These are phyloP conservation scores for Glomeris maerens DNA, from an alignment of 1,140 invertebrate species.

Conservation along the genomic window DNA sequence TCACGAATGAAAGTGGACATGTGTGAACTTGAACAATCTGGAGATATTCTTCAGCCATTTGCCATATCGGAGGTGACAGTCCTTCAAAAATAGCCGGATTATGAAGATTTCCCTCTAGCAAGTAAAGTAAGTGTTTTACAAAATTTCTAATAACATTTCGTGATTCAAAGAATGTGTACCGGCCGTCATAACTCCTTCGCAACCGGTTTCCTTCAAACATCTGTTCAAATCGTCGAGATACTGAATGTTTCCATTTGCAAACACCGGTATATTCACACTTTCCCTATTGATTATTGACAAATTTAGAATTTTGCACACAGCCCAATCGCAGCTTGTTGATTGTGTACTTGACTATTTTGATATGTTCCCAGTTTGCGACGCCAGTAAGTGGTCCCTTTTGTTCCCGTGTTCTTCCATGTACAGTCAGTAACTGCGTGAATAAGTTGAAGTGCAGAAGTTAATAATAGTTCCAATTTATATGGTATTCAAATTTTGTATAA, in stretches of 20 bases:
- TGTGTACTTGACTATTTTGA: constrained; percentile 72
- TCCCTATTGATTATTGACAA: constrained; percentile 42
- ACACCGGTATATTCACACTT: constrained; percentile 74
- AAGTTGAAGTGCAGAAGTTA: neutral
- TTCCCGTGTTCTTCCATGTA: constrained; percentile 90
- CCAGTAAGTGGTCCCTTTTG: constrained; percentile 92
- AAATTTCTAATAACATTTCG: constrained; percentile 7
- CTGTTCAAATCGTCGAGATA: constrained; percentile 69
- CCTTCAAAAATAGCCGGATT: constrained; percentile 84
- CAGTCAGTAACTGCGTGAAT: constrained; percentile 52
- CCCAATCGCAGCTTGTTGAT: constrained; percentile 3
- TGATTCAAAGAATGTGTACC: constrained; percentile 22
- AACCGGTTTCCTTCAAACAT: constrained; percentile 73
- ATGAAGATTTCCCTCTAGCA: constrained; percentile 82
- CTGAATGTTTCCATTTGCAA: constrained; percentile 97
- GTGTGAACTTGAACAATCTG: constrained; percentile 67
- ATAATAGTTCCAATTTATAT: neutral
- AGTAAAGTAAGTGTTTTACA: constrained; percentile 38
- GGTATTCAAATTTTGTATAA: neutral
- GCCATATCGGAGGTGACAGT: constrained; percentile 57
- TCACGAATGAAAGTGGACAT: constrained; percentile 72
- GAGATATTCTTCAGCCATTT: constrained; percentile 79
- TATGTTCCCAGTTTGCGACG: constrained; percentile 84
- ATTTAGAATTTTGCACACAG: constrained; percentile 2
- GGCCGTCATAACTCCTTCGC: constrained; percentile 53